Evolutionary conservation across 2,888 invertebrate species (phyloP).

Genomic region (Zeuzera pyrina): DNA sequence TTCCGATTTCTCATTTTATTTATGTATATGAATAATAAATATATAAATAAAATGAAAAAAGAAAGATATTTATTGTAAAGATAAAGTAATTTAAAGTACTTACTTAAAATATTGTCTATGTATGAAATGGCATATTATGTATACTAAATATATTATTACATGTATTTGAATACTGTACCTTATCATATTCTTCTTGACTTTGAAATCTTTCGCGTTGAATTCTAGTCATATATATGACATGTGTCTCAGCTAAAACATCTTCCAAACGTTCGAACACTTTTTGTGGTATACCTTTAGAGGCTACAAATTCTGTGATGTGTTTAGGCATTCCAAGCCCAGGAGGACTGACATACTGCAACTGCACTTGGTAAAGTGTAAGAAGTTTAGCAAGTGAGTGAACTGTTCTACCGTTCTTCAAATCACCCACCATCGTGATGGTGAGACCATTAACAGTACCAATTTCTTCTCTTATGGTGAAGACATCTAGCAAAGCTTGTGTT

Average conservation of each 20-base stretch:
- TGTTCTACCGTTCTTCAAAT: slow-evolving; percentile 97
- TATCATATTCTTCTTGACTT: slow-evolving; percentile 86
- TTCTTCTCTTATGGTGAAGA: slow-evolving; percentile 98
- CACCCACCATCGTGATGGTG: slow-evolving; percentile 98
- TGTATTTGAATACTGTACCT: slow-evolving; percentile 68
- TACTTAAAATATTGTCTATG: too few species aligned
- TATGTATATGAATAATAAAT: background rate
- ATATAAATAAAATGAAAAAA: too few species aligned
- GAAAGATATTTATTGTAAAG: too few species aligned
- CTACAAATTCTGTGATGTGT: slow-evolving; percentile 85
- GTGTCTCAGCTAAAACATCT: slow-evolving; percentile 91
- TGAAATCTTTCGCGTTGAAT: slow-evolving; percentile 96
- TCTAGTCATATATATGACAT: slow-evolving; percentile 98
- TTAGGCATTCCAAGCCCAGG: slow-evolving; percentile 91
- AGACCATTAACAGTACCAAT: slow-evolving; percentile 98
- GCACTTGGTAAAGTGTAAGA: slow-evolving; percentile 94
- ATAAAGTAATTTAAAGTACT: too few species aligned
- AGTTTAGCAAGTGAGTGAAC: slow-evolving; percentile 97
- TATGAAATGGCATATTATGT: too few species aligned
- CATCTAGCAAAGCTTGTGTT: slow-evolving; percentile 96
- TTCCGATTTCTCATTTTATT: slow-evolving; percentile 1
- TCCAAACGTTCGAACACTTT: slow-evolving; percentile 82
- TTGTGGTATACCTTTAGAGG: slow-evolving; percentile 85
- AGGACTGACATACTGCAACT: slow-evolving; percentile 93
- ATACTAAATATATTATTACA: slow-evolving; percentile 2